Evolutionary conservation across 2,113 vertebrate species (phyloP).

Genomic region (Scomber scombrus): DNA sequence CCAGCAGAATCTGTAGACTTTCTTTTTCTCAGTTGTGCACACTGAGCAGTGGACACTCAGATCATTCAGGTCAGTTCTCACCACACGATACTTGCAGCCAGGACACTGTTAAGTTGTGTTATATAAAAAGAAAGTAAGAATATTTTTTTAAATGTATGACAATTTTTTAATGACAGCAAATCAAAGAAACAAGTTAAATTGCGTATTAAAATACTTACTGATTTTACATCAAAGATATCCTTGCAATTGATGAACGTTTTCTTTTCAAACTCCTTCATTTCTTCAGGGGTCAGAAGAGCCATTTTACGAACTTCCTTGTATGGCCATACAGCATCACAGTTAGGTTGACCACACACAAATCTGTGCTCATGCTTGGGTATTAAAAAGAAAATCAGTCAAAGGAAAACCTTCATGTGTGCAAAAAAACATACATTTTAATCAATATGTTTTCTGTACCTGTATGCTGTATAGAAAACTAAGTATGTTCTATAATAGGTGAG

Average conservation of each 20-base stretch:
- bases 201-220: conserved; percentile 36
- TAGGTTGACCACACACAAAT: conserved; percentile 34
- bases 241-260: background rate
- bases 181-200: background rate
- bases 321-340: conserved; percentile 40
- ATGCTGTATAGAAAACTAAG: too few relatives aligned
- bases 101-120: conserved; percentile 38
- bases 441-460: too few relatives aligned
- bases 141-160: too few relatives aligned
- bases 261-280: conserved; percentile 41
- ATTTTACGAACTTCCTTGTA: conserved; percentile 56
- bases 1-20: conserved; percentile 75
- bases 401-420: too few relatives aligned
- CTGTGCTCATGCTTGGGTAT: conserved; percentile 12
- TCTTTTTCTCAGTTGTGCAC: conserved; percentile 30
- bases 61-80: background rate
- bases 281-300: conserved; percentile 48
- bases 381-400: background rate
- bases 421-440: too few relatives aligned
- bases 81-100: conserved; percentile 20
- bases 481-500: too few relatives aligned
- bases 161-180: background rate
- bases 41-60: conserved; percentile 18
- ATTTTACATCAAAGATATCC: background rate
- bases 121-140: too few relatives aligned